Percentiles rank a stretch among this genome's conserved stretches.
phyloP scores from a whole-genome alignment of 2,888 invertebrate species.

The Perdita meconis region DNA sequence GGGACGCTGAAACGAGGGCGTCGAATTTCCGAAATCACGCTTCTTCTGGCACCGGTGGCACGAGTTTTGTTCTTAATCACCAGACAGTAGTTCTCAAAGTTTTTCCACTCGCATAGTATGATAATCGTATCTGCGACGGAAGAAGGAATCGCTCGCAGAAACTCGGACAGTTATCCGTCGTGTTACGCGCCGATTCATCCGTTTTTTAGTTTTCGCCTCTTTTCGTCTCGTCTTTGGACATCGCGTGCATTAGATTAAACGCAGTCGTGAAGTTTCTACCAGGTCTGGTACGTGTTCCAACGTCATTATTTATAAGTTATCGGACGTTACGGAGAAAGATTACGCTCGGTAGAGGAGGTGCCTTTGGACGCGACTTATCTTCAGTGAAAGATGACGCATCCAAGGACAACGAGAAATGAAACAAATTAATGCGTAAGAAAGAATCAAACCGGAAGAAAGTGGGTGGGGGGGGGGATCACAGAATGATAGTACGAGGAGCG shows the following conservation, averaged over 20 bases:
- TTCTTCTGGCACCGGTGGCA: conserved; percentile 47
- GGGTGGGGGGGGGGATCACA: neutral
- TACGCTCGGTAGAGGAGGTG: conserved; percentile 20
- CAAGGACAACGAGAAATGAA: conserved; percentile 12
- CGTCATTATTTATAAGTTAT: conserved; percentile 32
- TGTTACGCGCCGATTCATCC: neutral
- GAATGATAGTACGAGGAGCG: neutral
- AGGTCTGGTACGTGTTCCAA: conserved; percentile 5
- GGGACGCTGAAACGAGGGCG: conserved; percentile 15
- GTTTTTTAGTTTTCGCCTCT: neutral
- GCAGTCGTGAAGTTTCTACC: conserved; percentile 6
- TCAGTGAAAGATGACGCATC: conserved; percentile 18
- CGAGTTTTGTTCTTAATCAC: conserved; percentile 20
- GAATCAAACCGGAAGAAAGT: no score
- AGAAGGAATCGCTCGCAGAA: neutral
- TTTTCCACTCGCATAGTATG: conserved; percentile 25
- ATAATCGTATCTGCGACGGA: conserved; percentile 39
- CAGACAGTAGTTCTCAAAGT: neutral
- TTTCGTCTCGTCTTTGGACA: neutral
- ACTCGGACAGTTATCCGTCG: neutral
- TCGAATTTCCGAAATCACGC: conserved; percentile 33
- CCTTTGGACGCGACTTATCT: conserved; percentile 25
- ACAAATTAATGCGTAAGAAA: neutral
- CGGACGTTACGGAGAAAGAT: conserved; percentile 23
- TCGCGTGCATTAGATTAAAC: neutral